These are phyloP conservation scores for Podarcis lilfordi DNA, from an alignment of 2,797 vertebrate genomes.

Conservation along the genomic window DNA sequence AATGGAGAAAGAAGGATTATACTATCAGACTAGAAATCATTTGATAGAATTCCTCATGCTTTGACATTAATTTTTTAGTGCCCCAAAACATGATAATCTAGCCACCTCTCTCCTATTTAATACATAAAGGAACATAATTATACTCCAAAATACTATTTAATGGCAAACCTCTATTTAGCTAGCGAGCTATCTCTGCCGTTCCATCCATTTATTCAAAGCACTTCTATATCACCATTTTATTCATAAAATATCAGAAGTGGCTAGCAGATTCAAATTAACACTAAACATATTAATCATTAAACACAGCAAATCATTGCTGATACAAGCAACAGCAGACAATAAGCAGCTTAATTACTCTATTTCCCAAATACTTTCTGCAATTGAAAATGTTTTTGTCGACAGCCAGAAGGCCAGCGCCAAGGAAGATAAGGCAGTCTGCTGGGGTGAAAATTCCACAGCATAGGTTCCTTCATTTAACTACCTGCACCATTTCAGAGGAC, in stretches of 20 bases:
- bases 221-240: not conserved
- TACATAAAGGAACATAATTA: constrained; percentile 30
- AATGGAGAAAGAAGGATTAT: constrained; percentile 66
- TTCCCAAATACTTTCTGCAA: not conserved
- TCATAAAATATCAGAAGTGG: not conserved
- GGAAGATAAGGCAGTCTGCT: not conserved
- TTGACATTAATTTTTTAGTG: constrained; percentile 69
- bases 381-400: not conserved
- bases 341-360: not conserved
- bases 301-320: not conserved
- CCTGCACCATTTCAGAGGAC: not conserved
- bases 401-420: not conserved
- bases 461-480: not conserved
- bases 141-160: constrained; percentile 50
- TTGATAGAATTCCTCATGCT: constrained; percentile 65
- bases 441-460: not conserved
- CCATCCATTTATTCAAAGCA: not conserved
- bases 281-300: not conserved
- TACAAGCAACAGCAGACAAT: not conserved
- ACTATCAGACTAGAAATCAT: constrained; percentile 66
- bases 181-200: too few species aligned
- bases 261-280: not conserved
- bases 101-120: constrained; percentile 56
- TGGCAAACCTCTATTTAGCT: too few species aligned
- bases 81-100: constrained; percentile 58